Evolutionary conservation across 2,888 invertebrate genomes (phyloP), one percentile per base, ranked within the genome.

Genomic region (Elaeidobius kamerunicus): DNA sequence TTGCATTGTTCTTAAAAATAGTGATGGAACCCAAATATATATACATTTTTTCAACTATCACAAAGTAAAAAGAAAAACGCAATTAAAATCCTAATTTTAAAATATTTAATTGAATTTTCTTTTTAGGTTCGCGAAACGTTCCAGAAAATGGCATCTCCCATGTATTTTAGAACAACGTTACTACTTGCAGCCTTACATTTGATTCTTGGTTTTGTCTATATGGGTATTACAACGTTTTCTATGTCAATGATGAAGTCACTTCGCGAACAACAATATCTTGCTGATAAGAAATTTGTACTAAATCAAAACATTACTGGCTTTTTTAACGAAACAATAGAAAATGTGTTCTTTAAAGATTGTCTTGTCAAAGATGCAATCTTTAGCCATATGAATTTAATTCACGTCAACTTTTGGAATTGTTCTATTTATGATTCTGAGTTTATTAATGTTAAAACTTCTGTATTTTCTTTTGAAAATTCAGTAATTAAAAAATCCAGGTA

Each of bases 321-420:
- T 1, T 84, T 83, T 70, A 83, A 81, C 64, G 71, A 71, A 9
- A 82, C 83, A 0, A 75, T 82, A 23, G 81, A 86, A 62, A 88
- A 88, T 68, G 71, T 80, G 11, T 77, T 80, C 58, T 87, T 81
- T 65, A 72, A 69, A 52, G 76, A 80, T 54, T 78, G 79, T 2
- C 74, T 75, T 11, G 87, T 87, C 69, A 68, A 69, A 20, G 81
- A 84, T 57, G 83, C 83, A 65, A 82, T 79, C 15, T 87, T 87
- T 68, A 76, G 77, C 15, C 82, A 84, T 61, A 76, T 86, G 70
- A 73, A 85, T 60, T 76, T 88, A 69, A 86, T 82, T 55, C 87
- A 88, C 63, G 85, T 87, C 15, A 75, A 80, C 52, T 88, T 88
- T 69, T 73, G 75, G 60, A 85, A 85, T 65, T 87, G 88, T 67